These are phyloP conservation scores for Diuraphis noxia DNA, from an alignment of 1,140 invertebrate genomes.

Conservation along the genomic window DNA sequence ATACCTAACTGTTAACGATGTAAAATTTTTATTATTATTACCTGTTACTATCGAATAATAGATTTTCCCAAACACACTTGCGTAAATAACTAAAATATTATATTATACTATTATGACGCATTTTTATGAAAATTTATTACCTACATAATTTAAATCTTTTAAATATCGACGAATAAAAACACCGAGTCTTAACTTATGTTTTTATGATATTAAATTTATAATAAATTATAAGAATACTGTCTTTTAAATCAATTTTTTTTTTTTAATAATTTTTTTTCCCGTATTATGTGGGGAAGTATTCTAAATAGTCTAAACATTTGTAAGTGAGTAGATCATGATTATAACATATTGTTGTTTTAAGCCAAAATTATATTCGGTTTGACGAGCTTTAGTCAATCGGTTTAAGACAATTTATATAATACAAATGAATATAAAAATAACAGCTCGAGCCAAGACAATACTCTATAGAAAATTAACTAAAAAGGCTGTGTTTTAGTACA, in stretches of 20 bases:
- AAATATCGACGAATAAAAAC: not conserved
- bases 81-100: not conserved
- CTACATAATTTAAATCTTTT: not conserved
- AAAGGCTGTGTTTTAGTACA: slow-evolving; percentile 54
- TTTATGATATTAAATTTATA: not conserved
- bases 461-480: slow-evolving; percentile 33
- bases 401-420: not conserved
- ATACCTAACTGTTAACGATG: not conserved
- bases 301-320: not conserved
- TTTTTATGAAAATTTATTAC: not conserved
- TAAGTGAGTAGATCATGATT: not conserved
- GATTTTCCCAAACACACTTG: not conserved
- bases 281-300: not conserved
- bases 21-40: not conserved
- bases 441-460: slow-evolving; percentile 53
- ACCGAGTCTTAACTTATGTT: not conserved
- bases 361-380: not conserved
- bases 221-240: not conserved
- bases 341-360: not conserved
- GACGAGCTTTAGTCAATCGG: slow-evolving; percentile 1
- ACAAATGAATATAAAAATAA: not conserved
- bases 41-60: not conserved
- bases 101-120: not conserved
- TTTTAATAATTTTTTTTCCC: not conserved
- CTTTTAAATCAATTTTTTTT: not conserved